These are phyloP conservation scores for Prionailurus viverrinus DNA, from an alignment of 2,113 vertebrate species.

Conservation along the genomic window DNA sequence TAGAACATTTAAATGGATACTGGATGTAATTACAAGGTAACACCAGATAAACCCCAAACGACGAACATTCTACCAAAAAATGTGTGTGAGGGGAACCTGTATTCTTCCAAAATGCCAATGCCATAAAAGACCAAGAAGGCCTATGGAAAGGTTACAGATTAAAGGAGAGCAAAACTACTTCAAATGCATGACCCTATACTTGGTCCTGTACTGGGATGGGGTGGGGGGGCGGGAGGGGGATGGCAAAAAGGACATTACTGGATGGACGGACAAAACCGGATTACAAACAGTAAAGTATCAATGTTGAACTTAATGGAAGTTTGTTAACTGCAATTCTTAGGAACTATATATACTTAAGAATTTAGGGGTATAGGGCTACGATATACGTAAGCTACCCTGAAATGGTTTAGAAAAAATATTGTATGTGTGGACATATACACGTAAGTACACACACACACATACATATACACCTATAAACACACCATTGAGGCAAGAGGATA, in stretches of 20 bases:
- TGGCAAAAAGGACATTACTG: background rate
- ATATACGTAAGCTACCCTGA: background rate
- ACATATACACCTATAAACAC: background rate
- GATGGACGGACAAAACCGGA: background rate
- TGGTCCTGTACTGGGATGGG: background rate
- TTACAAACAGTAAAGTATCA: background rate
- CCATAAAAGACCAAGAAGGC: background rate
- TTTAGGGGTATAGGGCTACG: background rate
- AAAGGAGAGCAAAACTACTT: background rate
- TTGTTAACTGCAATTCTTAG: constrained; percentile 9
- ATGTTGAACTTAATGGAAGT: background rate
- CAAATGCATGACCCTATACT: background rate
- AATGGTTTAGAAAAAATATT: background rate
- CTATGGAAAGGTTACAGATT: background rate
- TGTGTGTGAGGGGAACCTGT: background rate
- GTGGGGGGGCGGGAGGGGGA: background rate
- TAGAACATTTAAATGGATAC: background rate
- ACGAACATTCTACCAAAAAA: background rate
- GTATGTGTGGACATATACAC: background rate
- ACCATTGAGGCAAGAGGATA: background rate
- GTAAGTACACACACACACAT: background rate
- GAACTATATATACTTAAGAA: background rate
- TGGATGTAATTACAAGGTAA: constrained; percentile 18
- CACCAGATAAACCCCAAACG: background rate
- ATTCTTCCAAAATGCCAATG: background rate